Base-by-base conservation (phyloP, 2,888 invertebrate genomes). In the Drosophila setosimentum region DNA sequence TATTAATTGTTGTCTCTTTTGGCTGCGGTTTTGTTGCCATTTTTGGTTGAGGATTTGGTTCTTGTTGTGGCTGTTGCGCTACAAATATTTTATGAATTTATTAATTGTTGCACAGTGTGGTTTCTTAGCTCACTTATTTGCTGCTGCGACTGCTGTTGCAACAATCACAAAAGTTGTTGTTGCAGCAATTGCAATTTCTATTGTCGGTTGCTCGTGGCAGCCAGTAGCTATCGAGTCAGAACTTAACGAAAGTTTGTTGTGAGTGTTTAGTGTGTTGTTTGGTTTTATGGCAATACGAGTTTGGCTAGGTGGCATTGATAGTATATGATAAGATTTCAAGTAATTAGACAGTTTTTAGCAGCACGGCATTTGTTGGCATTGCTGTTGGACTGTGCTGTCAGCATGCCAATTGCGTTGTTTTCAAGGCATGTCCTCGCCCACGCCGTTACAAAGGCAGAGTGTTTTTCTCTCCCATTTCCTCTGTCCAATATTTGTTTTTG, bases 391-490 rank as follows among this genome's bases (percentile, higher is more conserved):
- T 63, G 30, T 48, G 67, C 68, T 79, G 81, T 82, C 82, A 81
- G 68, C 72, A 69, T 76, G 81, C 81, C 81, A 81, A 81, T 82
- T 74, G 67, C 69, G 71, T 66, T 71, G 72, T 37, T 13, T 37
- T 6, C n/a, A 35, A 24, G 54, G 35, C 24, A 18, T 35, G 7
- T n/a, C 62, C 48, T 60, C 71, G 42, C 64, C 64, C 21, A 29
- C 68, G 2, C 24, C 8, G 13, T 40, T 70, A 64, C 37, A 13
- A 37, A 73, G 80, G 58, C 68, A 70, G 75, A 53, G 69, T 45
- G 49, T 60, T 45, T 66, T 67, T 65, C 53, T 67, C 33, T 42
- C 30, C 29, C 49, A 29, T n/a, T 60, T 21, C 29, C 59, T n/a
- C 21, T 16, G 58, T 37, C 64, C 59, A 58, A 1, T 45, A 24